Evolutionary conservation across 2,113 vertebrate genomes (phyloP).

Genomic region (Trichechus manatus): DNA sequence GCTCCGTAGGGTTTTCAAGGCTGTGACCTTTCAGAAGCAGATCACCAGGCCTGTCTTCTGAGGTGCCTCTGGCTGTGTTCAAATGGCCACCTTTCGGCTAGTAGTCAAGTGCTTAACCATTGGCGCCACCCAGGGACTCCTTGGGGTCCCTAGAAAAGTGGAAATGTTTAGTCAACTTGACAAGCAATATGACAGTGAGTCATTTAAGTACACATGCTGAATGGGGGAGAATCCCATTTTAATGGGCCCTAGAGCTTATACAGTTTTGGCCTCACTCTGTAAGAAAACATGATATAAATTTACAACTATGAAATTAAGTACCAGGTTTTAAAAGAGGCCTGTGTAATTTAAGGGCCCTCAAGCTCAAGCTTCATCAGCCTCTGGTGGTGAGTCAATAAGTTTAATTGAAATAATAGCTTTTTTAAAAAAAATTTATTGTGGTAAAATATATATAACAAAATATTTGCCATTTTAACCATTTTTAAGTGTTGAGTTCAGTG

Average conservation of each 20-base stretch:
- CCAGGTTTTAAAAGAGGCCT: neutral
- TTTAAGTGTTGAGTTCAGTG: neutral
- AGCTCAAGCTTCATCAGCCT: neutral
- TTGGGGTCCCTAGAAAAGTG: conserved; percentile 27
- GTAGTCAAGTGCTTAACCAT: neutral
- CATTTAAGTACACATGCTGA: conserved; percentile 36
- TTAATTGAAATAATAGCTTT: conserved; percentile 58
- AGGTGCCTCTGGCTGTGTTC: too few relatives aligned
- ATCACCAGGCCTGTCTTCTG: too few relatives aligned
- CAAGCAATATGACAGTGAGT: conserved; percentile 33
- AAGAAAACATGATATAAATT: conserved; percentile 23
- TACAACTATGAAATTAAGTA: conserved; percentile 43
- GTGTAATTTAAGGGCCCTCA: conserved; percentile 51
- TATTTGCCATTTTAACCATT: neutral
- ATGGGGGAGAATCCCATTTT: neutral
- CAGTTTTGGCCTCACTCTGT: conserved; percentile 47
- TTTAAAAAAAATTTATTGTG: neutral
- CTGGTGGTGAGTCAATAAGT: conserved; percentile 34
- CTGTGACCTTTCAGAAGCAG: neutral
- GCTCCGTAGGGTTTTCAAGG: neutral
- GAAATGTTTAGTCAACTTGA: conserved; percentile 59
- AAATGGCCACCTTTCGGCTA: neutral
- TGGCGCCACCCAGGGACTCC: neutral
- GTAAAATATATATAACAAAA: neutral
- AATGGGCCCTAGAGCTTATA: conserved; percentile 24